phyloP scores from a whole-genome alignment of 2,888 invertebrate species.

The Anoncus sp. region DNA sequence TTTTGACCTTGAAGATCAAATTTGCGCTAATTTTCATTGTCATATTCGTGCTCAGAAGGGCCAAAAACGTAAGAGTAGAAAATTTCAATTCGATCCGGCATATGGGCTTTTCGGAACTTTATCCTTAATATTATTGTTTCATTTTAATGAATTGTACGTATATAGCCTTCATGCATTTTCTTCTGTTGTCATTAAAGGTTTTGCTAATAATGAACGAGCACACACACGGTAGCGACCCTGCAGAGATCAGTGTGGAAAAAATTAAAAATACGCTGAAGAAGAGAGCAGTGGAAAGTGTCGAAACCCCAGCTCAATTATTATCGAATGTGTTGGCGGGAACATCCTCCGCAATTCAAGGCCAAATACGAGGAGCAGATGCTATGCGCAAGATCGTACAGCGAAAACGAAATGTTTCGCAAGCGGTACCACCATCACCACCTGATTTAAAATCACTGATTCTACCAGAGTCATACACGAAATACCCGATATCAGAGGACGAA shows the following conservation, averaged over 20 bases:
- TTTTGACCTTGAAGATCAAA: no score
- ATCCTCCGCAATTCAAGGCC: slow-evolving; percentile 39
- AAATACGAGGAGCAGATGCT: slow-evolving; percentile 25
- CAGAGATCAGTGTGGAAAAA: slow-evolving; percentile 14
- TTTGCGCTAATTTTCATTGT: no score
- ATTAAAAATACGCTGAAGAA: slow-evolving; percentile 31
- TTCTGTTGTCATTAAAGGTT: slow-evolving; percentile 22
- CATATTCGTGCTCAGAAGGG: no score
- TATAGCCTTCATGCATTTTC: no score
- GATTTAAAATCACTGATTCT: slow-evolving; percentile 32
- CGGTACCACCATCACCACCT: slow-evolving; percentile 40
- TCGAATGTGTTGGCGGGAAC: slow-evolving; percentile 30
- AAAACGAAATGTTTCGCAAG: slow-evolving; percentile 14
- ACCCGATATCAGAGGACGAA: slow-evolving; percentile 17
- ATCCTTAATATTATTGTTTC: no score
- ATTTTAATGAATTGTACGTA: no score
- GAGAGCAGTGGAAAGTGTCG: slow-evolving; percentile 33
- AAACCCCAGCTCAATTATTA: slow-evolving; percentile 45
- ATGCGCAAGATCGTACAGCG: slow-evolving; percentile 44
- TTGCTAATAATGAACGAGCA: slow-evolving; percentile 22
- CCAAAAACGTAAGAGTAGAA: no score
- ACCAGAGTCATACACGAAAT: slow-evolving; percentile 36
- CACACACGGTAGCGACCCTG: slow-evolving; percentile 30
- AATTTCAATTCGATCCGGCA: no score
- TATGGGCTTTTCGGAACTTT: no score